These are phyloP conservation scores for Gopherus evgoodei DNA, from an alignment of 2,113 vertebrate species.

Conservation along the genomic window DNA sequence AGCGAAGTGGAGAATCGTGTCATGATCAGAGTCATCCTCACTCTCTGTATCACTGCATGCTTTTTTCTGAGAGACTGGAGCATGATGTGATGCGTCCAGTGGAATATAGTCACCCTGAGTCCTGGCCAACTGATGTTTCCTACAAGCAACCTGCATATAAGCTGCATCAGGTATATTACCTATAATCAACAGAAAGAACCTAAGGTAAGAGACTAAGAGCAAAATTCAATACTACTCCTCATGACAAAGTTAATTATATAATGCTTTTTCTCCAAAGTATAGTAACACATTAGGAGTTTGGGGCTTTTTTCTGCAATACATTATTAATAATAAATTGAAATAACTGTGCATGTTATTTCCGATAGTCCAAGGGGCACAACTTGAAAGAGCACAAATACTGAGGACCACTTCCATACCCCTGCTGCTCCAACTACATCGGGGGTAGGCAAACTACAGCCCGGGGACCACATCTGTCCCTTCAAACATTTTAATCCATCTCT, in stretches of 20 bases:
- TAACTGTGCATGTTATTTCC: neutral
- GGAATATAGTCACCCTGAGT: constrained; percentile 84
- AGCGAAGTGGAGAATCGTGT: constrained; percentile 84
- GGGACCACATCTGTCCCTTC: too few relatives aligned
- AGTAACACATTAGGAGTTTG: neutral
- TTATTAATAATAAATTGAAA: neutral
- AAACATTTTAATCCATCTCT: too few relatives aligned
- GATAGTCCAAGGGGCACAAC: neutral
- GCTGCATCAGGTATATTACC: constrained; percentile 80
- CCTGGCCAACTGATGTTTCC: constrained; percentile 78
- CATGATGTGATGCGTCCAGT: constrained; percentile 67
- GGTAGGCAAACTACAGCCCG: too few relatives aligned
- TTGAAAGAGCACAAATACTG: neutral
- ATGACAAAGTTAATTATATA: neutral
- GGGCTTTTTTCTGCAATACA: neutral
- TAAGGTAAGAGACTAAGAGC: neutral
- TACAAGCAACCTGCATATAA: constrained; percentile 81
- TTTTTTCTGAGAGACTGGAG: constrained; percentile 55
- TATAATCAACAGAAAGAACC: constrained; percentile 64
- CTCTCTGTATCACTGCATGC: constrained; percentile 64
- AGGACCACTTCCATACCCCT: neutral
- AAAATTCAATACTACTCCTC: neutral
- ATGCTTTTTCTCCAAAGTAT: neutral
- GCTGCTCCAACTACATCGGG: too few relatives aligned
- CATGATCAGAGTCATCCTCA: constrained; percentile 84